Evolutionary conservation across 2,113 vertebrate genomes (phyloP).

Genomic region (Leptobrachium leishanense): DNA sequence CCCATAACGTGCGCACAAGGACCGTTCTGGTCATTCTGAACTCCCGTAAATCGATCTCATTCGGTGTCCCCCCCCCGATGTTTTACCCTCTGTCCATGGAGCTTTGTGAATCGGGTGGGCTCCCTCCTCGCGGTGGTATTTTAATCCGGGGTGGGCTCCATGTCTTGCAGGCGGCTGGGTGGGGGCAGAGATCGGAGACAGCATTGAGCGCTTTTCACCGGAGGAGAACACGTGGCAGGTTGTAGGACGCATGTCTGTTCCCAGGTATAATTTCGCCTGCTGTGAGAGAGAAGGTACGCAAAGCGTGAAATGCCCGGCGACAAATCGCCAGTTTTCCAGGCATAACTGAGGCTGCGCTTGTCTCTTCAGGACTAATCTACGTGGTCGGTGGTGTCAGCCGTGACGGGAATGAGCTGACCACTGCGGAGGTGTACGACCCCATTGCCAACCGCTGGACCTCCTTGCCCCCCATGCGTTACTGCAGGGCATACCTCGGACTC

Average conservation of each 20-base stretch:
- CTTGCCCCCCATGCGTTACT: constrained; percentile 85
- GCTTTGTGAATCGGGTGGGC: too few species aligned
- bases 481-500: constrained; percentile 89
- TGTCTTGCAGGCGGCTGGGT: constrained; percentile 85
- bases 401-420: constrained; percentile 86
- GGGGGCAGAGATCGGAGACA: constrained; percentile 93
- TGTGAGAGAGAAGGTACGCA: constrained; percentile 90
- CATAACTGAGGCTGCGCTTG: neutral
- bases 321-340: neutral
- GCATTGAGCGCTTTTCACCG: constrained; percentile 93
- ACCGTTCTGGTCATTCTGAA: too few species aligned
- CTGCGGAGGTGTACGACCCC: constrained; percentile 89
- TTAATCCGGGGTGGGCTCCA: neutral
- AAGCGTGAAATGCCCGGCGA: too few species aligned
- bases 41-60: too few species aligned
- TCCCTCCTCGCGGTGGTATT: too few species aligned
- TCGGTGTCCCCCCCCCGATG: too few species aligned
- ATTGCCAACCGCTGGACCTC: constrained; percentile 87
- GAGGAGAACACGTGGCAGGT: constrained; percentile 94
- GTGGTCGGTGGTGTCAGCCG: constrained; percentile 90
- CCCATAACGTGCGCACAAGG: too few species aligned
- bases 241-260: constrained; percentile 86
- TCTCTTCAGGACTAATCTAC: constrained; percentile 85
- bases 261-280: constrained; percentile 93
- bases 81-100: too few species aligned